Base-by-base conservation (phyloP, 2,113 vertebrate genomes). In the Ammospiza nelsoni region DNA sequence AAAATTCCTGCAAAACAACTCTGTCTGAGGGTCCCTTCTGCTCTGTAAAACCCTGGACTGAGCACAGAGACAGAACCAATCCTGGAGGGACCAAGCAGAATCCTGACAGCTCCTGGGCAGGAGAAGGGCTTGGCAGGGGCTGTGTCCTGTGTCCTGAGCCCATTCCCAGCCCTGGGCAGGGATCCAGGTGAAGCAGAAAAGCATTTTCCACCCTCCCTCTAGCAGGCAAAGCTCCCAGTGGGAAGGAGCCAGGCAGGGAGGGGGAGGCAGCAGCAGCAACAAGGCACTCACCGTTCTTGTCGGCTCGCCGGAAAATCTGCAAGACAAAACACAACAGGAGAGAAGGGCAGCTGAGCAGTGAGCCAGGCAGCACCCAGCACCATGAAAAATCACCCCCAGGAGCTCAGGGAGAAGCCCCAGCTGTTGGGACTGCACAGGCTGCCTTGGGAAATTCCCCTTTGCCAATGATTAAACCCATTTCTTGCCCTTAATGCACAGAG, bases 221-320 rank as follows among this genome's bases (percentile, higher is more conserved):
- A 43, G 4, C 46, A 89, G 69, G 15, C 43, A 71, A 74, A 49
- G 9, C 37, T 44, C 59, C 49, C 57, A 22, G 61, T 2, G 9
- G 72, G 66, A 52, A 67, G 0, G 5, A 61, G 71, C 14, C 4
- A 0, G 48, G 57, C 67, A 35, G 67, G n/a, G 43, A 83, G 33
- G n/a, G 48, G 87, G 37, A 67, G 51, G 67, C 88, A 84, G 72
- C 6, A 2, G 58, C 79, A 79, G 46, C 22, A 66, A 35, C 28
- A 71, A 25, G 72, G 90, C 84, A 98, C 98, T 98, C 95, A 98
- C 98, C 98, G 1, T 98, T 98, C 97, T 98, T 98, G 95, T 98
- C 98, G 0, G 98, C 98, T 96, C 98, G 97, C 12, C 97, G 97
- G 95, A 98, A 98, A 96, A 98, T 98, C 98, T 98, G 97, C 81